phyloP scores from a whole-genome alignment of 2,113 vertebrate genomes.

The Vidua macroura region DNA sequence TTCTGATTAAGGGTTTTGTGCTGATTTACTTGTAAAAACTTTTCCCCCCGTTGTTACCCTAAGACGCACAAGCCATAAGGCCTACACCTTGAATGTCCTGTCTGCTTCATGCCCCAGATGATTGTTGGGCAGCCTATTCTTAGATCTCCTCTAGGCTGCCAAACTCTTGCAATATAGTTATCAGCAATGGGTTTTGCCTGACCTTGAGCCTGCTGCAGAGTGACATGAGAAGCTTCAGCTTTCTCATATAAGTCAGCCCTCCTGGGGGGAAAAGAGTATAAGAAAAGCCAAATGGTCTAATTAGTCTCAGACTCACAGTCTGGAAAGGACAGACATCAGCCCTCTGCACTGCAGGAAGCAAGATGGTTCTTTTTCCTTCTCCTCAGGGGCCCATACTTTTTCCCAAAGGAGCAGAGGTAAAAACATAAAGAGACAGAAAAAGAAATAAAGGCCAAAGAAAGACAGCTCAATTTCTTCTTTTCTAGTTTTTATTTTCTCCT shows the following conservation, averaged over 20 bases:
- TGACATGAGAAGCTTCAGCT: background rate
- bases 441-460: background rate
- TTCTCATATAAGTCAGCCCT: constrained; percentile 8
- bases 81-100: background rate
- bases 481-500: background rate
- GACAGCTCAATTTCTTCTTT: background rate
- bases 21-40: background rate
- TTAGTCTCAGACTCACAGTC: constrained; percentile 1
- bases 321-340: background rate
- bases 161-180: background rate
- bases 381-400: background rate
- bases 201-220: constrained; percentile 38
- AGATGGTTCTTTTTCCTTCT: background rate
- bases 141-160: background rate
- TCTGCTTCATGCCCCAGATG: background rate
- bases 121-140: background rate
- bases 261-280: background rate
- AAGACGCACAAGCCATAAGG: background rate
- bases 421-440: background rate
- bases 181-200: background rate
- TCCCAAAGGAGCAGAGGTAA: background rate
- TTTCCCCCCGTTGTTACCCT: background rate
- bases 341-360: background rate
- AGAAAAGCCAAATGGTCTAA: constrained; percentile 42
- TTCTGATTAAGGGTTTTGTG: background rate